Conservation (phyloP, 2,888 invertebrate genomes). For the Campoplex capitator region DNA sequence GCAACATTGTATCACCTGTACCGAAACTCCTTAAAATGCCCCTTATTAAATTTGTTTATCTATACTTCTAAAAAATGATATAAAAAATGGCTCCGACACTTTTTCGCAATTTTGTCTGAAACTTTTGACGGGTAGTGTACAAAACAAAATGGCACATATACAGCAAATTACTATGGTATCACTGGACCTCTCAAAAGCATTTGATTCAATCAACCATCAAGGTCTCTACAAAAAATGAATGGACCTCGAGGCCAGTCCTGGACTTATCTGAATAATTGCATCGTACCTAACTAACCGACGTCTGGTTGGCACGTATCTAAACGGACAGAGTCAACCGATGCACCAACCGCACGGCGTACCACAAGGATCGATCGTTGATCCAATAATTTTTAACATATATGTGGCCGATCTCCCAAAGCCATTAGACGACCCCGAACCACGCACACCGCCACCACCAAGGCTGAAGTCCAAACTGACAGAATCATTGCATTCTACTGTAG, state of each 20-base stretch:
- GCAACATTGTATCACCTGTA: too few species aligned
- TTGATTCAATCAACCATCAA: constrained; percentile 29
- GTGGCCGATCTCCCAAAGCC: constrained; percentile 27
- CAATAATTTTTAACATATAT: constrained; percentile 30
- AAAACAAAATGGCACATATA: constrained; percentile 25
- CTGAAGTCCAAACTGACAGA: constrained; percentile 24
- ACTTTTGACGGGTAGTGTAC: not conserved
- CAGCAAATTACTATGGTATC: constrained; percentile 17
- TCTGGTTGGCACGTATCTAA: constrained; percentile 22
- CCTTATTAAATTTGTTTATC: too few species aligned
- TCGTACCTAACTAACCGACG: constrained; percentile 32
- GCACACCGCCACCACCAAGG: constrained; percentile 13
- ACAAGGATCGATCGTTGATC: constrained; percentile 30
- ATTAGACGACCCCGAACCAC: constrained; percentile 19
- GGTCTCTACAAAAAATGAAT: constrained; percentile 14
- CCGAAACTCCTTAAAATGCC: too few species aligned
- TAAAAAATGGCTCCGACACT: too few species aligned
- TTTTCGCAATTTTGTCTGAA: not conserved
- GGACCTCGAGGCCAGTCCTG: constrained; percentile 16
- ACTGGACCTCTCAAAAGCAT: constrained; percentile 16
- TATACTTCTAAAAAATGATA: too few species aligned
- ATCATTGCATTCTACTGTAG: constrained; percentile 30
- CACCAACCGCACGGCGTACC: constrained; percentile 22
- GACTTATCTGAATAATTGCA: constrained; percentile 15
- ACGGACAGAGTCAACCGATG: constrained; percentile 3